Conservation (phyloP, 2,113 vertebrate genomes). For the Peucedramus taeniatus region DNA sequence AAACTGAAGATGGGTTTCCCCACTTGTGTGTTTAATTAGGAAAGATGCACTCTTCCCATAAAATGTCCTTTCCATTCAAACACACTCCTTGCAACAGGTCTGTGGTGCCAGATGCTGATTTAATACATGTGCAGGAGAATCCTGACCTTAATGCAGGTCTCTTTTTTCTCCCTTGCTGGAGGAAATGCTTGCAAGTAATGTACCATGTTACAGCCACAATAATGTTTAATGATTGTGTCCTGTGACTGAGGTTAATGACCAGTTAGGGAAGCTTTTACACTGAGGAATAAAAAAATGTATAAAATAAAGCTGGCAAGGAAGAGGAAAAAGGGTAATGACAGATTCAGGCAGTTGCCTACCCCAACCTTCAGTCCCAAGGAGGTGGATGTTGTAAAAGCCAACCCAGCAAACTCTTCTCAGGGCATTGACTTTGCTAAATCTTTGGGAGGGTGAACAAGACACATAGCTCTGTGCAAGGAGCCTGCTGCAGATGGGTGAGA, state of each 20-base stretch:
- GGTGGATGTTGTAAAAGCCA: background rate
- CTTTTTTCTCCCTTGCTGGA: background rate
- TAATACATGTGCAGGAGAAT: background rate
- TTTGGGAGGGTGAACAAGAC: background rate
- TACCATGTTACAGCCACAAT: constrained; percentile 43
- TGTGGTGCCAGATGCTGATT: background rate
- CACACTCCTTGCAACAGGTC: background rate
- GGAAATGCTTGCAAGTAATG: constrained; percentile 35
- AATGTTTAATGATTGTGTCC: constrained; percentile 49
- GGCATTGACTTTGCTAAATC: background rate
- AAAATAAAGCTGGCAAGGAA: background rate
- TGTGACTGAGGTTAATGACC: constrained; percentile 47
- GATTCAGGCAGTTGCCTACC: background rate
- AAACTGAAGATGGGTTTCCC: background rate
- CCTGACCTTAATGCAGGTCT: background rate
- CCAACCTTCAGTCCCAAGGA: background rate
- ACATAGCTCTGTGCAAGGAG: background rate
- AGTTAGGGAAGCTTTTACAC: constrained; percentile 26
- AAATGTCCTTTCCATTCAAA: background rate
- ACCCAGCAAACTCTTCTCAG: background rate
- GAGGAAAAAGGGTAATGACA: background rate
- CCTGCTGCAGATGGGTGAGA: background rate
- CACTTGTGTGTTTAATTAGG: background rate
- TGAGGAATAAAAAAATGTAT: background rate
- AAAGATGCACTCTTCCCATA: background rate